phyloP scores from a whole-genome alignment of 2,888 invertebrate genomes.

The Hipparchia sbordonii region DNA sequence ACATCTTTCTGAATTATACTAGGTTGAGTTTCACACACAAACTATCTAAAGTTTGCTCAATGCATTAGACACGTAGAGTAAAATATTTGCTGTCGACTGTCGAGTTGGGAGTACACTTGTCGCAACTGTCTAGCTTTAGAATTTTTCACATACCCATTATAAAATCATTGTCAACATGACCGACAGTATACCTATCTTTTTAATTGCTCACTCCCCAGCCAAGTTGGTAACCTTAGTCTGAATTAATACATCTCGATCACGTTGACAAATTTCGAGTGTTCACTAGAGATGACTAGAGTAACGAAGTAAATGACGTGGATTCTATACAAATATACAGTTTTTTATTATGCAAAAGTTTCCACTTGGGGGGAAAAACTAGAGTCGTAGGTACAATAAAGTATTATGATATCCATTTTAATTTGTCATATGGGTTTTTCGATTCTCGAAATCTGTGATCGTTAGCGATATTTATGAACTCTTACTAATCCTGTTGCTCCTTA shows the following conservation, averaged over 20 bases:
- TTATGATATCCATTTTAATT: too few relatives aligned
- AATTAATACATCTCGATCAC: too few relatives aligned
- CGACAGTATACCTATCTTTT: constrained; percentile 25
- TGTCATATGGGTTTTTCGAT: too few relatives aligned
- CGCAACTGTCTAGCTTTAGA: constrained; percentile 42
- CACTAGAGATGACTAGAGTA: too few relatives aligned
- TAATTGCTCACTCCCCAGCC: constrained; percentile 36
- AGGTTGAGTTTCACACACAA: constrained; percentile 73
- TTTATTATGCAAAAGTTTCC: too few relatives aligned
- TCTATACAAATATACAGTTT: too few relatives aligned
- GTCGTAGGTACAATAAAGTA: too few relatives aligned
- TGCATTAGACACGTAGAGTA: constrained; percentile 64
- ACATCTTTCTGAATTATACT: constrained; percentile 68
- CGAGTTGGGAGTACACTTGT: constrained; percentile 48
- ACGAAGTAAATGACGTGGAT: too few relatives aligned
- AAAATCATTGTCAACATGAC: constrained; percentile 13
- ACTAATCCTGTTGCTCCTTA: constrained; percentile 10
- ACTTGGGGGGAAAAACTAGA: too few relatives aligned
- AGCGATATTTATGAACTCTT: too few relatives aligned
- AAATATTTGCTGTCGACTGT: constrained; percentile 49
- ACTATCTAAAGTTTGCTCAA: constrained; percentile 58
- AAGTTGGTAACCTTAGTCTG: background rate
- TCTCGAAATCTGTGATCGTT: too few relatives aligned
- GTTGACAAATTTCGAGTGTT: too few relatives aligned
- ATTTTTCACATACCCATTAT: constrained; percentile 31